Evolutionary conservation across 1,140 invertebrate genomes (phyloP), one percentile per base, ranked within the genome.

Genomic region (Heliconius congener): DNA sequence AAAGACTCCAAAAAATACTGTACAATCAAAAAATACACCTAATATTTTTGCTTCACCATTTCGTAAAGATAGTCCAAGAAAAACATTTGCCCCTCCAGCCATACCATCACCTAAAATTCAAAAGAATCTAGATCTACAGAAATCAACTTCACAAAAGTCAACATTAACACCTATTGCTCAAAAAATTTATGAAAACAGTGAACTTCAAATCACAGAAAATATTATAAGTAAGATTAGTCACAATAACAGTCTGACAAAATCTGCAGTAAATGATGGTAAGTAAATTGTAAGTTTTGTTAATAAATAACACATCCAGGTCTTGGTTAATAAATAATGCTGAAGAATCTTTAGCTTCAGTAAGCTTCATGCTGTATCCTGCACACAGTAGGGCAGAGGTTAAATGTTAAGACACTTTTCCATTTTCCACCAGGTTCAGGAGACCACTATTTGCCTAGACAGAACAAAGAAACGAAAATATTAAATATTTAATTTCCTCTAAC

Each of bases 161-260:
- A 77, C 66, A 66, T 57, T 66, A 42, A 82, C 84, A 2, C 84
- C 83, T 27, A 71, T 83, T 30, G 77, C 80, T 27, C 83, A 84
- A 57, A 86, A 82, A 80, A 84, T 88, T 27, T 83, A 82, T 83
- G 84, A 87, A 70, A 86, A 82, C 71, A 86, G 83, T 81, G 87
- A 88, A 79, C 70, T 87, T n/a, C 83, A 82, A 66, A 85, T 87
- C 30, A 76, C 80, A 73, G 79, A 81, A 52, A 85, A 71, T 74
- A 81, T 82, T 73, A 55, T 87, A 34, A 85, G 82, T 76, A 86
- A 84, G 75, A 75, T 88, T 30, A 75, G 80, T 70, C 84, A 88
- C 78, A 87, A 83, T 39, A 80, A 23, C 74, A 76, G 81, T 16
- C 46, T 81, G 5, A 75, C 66, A 37, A 83, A 81, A 16, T 81